phyloP scores from a whole-genome alignment of 1,140 invertebrate species.

The Lucilia sericata region DNA sequence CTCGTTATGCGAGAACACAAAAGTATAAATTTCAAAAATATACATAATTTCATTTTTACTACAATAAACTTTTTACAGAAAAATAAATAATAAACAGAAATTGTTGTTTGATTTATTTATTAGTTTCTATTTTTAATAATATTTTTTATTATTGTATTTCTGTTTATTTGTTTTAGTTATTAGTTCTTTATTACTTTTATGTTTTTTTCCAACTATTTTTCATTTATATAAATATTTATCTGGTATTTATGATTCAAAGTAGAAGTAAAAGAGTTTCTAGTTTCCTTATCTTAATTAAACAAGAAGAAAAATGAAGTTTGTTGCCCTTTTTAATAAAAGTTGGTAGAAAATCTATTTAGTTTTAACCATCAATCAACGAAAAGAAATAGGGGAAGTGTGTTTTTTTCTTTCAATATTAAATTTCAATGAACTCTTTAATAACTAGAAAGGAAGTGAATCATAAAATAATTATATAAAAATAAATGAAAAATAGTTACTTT shows the following conservation, averaged over 20 bases:
- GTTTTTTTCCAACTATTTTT: too few species aligned
- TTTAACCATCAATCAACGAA: background rate
- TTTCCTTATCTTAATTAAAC: conserved; percentile 18
- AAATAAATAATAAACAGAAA: conserved; percentile 35
- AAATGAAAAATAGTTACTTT: background rate
- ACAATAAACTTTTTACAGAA: background rate
- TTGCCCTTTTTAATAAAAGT: background rate
- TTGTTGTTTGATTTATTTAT: conserved; percentile 38
- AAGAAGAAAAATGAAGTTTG: background rate
- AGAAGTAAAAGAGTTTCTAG: background rate
- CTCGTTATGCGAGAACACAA: background rate
- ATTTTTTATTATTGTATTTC: background rate
- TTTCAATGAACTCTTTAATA: too few species aligned
- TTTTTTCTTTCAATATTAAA: too few species aligned
- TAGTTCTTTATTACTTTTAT: too few species aligned
- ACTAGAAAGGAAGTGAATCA: background rate
- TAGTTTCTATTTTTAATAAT: background rate
- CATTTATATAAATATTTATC: conserved; percentile 15
- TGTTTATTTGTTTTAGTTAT: too few species aligned
- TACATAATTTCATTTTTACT: background rate
- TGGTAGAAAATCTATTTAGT: background rate
- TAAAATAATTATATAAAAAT: conserved; percentile 6
- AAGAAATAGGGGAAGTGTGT: too few species aligned
- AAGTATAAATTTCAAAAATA: background rate
- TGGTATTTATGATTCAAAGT: background rate